Evolutionary conservation across 2,888 invertebrate genomes (phyloP), one percentile per base, ranked within the genome.

Genomic region (Hecatera dysodea): DNA sequence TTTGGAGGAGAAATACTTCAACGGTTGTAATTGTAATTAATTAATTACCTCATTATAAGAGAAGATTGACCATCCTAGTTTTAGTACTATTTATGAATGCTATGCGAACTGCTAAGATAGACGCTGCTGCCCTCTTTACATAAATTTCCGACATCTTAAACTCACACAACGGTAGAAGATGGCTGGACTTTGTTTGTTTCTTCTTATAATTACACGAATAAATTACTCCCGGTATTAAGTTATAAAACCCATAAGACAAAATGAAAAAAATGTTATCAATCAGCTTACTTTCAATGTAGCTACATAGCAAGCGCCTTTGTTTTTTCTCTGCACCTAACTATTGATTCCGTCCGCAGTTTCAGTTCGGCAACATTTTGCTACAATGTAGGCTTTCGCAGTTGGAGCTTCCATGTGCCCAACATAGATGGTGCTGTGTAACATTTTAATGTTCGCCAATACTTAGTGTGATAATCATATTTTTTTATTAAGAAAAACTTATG

Each of bases 381-480:
- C 84, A 67, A 65, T 66, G 87, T 70, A 89, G 87, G 87, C 89
- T 90, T 79, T 72, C 60, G 76, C 46, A 65, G 71, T 67, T 22
- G 27, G 12, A 56, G 46, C 65, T 80, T 82, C 59, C 22, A 12
- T 33, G 44, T 7, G 7, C 5, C 0, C 8, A 27, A 62, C 59
- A 73, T 63, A 81, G 81, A 82, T 81, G 81, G 82, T 83, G 81
- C 56, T 82, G 29, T 64, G 2, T 24, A 11, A 36, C 24, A 17
- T 72, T 67, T 29, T 17, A 6, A 27, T 36, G 7, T 12, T 53
- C 24, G 12, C 12, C n/a, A 1, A 15, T n/a, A 29, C 29, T 19
- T 15, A 4, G 9, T 5, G 1, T 9, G 19, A 2, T n/a, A 12
- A 42, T 12, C 1, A 19, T 8, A 5, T 24, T 36, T 15, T n/a